Base-by-base conservation (phyloP, 2,797 vertebrate species). In the Acomys russatus region DNA sequence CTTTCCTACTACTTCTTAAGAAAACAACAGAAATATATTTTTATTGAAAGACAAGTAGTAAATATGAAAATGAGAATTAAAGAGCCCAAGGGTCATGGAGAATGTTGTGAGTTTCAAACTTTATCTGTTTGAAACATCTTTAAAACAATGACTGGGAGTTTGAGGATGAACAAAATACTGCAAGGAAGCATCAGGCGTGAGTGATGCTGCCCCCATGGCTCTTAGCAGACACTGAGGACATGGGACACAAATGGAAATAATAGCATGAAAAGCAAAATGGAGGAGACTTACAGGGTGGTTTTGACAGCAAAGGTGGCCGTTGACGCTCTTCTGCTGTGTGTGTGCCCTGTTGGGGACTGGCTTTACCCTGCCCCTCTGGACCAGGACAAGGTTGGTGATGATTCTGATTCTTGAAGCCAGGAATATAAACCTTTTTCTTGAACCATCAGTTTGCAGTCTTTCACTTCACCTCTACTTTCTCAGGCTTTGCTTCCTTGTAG, bases 1-100 rank as follows among this genome's bases (percentile, higher is more conserved):
- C 54, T 85, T 91, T 85, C n/a, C 20, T 59, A 87, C 78, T 92
- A 88, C 54, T 96, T 68, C 11, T 87, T 63, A 93, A 44, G 56
- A 96, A 85, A 93, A 64, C 64, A 82, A 56, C 90, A 90, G 77
- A 25, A 9, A 85, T 66, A 49, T 30, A 6, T 3, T 92, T 6
- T 70, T 79, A 83, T 78, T 86, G 64, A 77, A 92, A 73, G 44
- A 7, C 30, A 92, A 93, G 82, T 79, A 63, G 9, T 89, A 3
- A 94, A 28, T 66, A 56, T 56, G 20, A 96, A 64, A 63, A 87
- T 61, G n/a, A 6, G 38, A 9, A 18, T 54, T 54, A 80, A 77
- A 56, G 77, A 80, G 10, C 6, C 30, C 77, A 76, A 49, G 2
- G 5, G 25, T 74, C 63, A 82, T 14, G 30, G 77, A 90, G 70